Conservation (phyloP, 2,797 vertebrate species). For the Enoplosus armatus region DNA sequence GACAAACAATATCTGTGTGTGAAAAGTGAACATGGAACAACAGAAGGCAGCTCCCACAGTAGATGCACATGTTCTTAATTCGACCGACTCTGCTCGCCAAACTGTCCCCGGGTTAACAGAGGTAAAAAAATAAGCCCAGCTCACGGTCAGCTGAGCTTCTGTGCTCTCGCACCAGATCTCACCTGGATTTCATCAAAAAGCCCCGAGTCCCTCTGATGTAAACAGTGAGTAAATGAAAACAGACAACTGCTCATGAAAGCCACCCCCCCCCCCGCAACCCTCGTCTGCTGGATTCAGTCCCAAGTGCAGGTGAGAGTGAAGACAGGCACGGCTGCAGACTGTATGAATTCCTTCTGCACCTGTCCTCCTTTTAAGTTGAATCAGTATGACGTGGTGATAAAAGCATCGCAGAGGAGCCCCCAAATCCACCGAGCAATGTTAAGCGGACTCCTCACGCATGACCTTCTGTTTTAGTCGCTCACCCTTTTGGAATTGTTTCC, state of each 20-base stretch:
- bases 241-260: constrained; percentile 29
- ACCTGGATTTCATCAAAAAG: constrained; percentile 50
- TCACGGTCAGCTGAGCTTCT: constrained; percentile 36
- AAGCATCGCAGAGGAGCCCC: constrained; percentile 32
- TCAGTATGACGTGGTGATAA: constrained; percentile 42
- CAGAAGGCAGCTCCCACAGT: neutral
- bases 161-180: constrained; percentile 20
- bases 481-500: constrained; percentile 33
- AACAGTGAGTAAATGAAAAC: constrained; percentile 57
- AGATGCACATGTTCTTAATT: neutral
- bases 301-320: constrained; percentile 43
- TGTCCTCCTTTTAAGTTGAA: constrained; percentile 58
- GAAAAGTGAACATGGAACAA: neutral
- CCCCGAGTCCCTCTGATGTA: constrained; percentile 1
- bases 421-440: constrained; percentile 52
- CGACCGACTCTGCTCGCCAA: neutral
- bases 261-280: too few species aligned
- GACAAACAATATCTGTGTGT: too few species aligned
- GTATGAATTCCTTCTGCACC: constrained; percentile 64
- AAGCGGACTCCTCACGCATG: constrained; percentile 39
- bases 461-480: constrained; percentile 19
- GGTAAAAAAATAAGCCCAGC: constrained; percentile 1
- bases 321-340: constrained; percentile 48
- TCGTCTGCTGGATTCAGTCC: constrained; percentile 22
- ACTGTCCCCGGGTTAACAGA: neutral